These are phyloP conservation scores for Margaritifera margaritifera DNA, from an alignment of 2,888 invertebrate genomes.

Conservation along the genomic window DNA sequence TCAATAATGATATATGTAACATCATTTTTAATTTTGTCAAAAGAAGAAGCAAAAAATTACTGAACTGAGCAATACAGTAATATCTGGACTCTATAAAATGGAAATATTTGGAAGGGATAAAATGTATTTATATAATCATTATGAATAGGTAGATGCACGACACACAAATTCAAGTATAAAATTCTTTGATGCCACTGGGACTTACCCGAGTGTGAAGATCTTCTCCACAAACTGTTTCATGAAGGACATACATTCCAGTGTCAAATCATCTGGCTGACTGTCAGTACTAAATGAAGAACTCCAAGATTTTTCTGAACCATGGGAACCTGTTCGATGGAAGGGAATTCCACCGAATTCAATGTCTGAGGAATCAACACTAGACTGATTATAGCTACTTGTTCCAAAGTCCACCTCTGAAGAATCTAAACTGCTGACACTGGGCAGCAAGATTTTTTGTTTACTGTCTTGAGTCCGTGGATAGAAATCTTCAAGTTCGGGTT, in stretches of 20 bases:
- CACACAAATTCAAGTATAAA: too few species aligned
- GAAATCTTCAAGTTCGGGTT: slow-evolving; percentile 37
- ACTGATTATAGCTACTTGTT: slow-evolving; percentile 29
- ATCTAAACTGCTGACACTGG: slow-evolving; percentile 53
- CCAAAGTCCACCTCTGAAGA: slow-evolving; percentile 42
- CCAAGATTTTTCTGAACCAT: slow-evolving; percentile 65
- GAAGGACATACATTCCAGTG: slow-evolving; percentile 77
- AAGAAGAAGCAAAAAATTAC: too few species aligned
- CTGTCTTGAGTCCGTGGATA: slow-evolving; percentile 22
- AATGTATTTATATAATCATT: too few species aligned
- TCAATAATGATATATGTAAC: too few species aligned
- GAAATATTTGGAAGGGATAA: too few species aligned
- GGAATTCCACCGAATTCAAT: slow-evolving; percentile 59
- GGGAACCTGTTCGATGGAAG: slow-evolving; percentile 51
- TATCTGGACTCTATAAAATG: too few species aligned
- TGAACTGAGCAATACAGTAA: too few species aligned
- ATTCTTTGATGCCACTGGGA: background rate
- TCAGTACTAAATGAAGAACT: slow-evolving; percentile 65
- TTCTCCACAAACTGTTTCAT: slow-evolving; percentile 81
- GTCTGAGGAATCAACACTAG: slow-evolving; percentile 63
- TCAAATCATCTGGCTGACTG: slow-evolving; percentile 75
- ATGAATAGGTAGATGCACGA: too few species aligned
- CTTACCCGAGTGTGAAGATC: slow-evolving; percentile 76
- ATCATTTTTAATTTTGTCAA: too few species aligned
- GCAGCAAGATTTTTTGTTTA: slow-evolving; percentile 18